Evolutionary conservation across 2,888 invertebrate species (phyloP).

Genomic region (Stenichneumon culpator): DNA sequence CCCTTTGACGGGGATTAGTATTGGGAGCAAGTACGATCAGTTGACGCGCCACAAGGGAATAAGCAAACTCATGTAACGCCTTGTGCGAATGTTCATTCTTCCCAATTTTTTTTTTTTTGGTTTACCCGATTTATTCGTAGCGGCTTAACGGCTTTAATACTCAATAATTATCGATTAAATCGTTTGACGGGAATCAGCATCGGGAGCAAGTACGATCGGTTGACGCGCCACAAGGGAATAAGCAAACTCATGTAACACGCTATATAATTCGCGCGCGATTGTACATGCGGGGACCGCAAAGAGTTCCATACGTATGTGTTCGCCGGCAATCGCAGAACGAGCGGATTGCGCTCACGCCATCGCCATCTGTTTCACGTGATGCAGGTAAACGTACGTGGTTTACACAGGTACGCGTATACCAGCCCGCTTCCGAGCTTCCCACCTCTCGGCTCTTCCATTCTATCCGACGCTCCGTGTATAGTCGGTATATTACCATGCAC

Average conservation of each 20-base stretch:
- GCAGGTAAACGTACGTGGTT: constrained; percentile 13
- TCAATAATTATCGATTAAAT: constrained; percentile 16
- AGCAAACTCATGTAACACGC: not conserved
- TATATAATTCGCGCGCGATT: not conserved
- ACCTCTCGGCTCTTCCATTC: not conserved
- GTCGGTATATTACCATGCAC: constrained; percentile 3
- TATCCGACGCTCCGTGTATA: constrained; percentile 2
- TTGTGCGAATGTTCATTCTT: no score
- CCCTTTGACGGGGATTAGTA: constrained; percentile 1
- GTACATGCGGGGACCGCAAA: not conserved
- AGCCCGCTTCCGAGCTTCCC: not conserved
- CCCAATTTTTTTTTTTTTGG: no score
- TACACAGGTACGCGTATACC: not conserved
- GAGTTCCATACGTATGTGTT: constrained; percentile 17
- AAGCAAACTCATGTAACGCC: not conserved
- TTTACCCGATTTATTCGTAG: not conserved
- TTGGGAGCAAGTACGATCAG: constrained; percentile 33
- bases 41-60: constrained; percentile 36
- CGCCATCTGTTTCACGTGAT: constrained; percentile 38
- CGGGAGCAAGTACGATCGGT: constrained; percentile 36
- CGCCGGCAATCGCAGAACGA: constrained; percentile 39
- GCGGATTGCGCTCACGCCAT: constrained; percentile 42
- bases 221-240: constrained; percentile 36
- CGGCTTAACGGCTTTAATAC: not conserved
- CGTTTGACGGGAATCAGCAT: constrained; percentile 12